phyloP scores from a whole-genome alignment of 2,888 invertebrate genomes.

The Sisyra nigra region DNA sequence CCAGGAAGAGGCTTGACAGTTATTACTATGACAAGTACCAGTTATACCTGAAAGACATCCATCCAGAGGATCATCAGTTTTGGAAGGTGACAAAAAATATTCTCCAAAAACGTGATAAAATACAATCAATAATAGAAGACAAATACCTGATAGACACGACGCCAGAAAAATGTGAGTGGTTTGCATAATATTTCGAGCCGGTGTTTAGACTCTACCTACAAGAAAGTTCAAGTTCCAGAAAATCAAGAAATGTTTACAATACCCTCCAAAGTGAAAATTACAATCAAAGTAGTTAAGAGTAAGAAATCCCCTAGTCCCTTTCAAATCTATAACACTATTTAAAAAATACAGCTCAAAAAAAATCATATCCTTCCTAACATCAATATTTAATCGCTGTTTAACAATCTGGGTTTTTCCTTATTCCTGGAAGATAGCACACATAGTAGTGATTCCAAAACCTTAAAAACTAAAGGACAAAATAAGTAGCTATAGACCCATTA shows the following conservation, averaged over 20 bases:
- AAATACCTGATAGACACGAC: constrained; percentile 6
- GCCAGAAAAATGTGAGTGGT: constrained; percentile 8
- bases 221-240: no score
- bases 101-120: constrained; percentile 8
- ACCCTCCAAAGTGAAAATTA: constrained; percentile 4
- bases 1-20: constrained; percentile 6
- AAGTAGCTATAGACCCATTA: constrained; percentile 16
- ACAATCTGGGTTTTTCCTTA: constrained; percentile 13
- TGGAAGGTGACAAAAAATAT: constrained; percentile 9
- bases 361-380: constrained; percentile 10
- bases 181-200: constrained; percentile 6
- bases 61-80: constrained; percentile 8
- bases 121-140: no score
- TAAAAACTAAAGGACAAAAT: constrained; percentile 11
- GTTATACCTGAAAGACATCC: constrained; percentile 6
- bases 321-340: constrained; percentile 9
- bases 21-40: constrained; percentile 7
- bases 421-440: constrained; percentile 13
- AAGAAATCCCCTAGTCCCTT: constrained; percentile 10
- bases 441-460: constrained; percentile 14
- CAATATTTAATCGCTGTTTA: constrained; percentile 8
- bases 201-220: no score
- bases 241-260: constrained; percentile 3
- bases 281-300: not conserved
- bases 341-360: constrained; percentile 13